Percentiles rank a stretch among this genome's conserved stretches.
These are phyloP conservation scores for Drosophila ercepeae DNA, from an alignment of 1,140 invertebrate genomes.

Conservation along the genomic window DNA sequence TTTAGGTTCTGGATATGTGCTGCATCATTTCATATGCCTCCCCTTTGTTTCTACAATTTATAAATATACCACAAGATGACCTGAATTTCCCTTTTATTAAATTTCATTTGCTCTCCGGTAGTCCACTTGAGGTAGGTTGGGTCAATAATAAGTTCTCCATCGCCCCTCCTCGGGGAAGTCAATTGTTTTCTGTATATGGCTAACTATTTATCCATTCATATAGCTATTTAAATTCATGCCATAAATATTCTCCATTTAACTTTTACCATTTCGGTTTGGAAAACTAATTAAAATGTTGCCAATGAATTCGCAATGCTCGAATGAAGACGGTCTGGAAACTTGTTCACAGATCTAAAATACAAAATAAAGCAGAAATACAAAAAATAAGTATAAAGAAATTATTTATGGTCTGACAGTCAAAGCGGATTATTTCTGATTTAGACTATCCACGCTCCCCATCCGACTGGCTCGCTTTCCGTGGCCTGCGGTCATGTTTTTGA, in stretches of 20 bases:
- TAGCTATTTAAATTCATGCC: conserved; percentile 28
- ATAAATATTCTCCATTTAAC: conserved; percentile 43
- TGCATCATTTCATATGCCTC: no score
- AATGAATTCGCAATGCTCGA: conserved; percentile 41
- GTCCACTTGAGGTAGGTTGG: conserved; percentile 53
- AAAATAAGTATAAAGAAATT: conserved; percentile 40
- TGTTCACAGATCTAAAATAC: conserved; percentile 42
- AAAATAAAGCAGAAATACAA: conserved; percentile 14
- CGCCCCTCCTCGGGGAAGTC: conserved; percentile 17
- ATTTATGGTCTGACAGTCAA: conserved; percentile 59
- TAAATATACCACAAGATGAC: conserved; percentile 43
- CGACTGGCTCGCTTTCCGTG: conserved; percentile 17
- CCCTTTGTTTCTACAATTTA: conserved; percentile 8
- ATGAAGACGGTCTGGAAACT: conserved; percentile 39
- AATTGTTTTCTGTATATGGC: conserved; percentile 26
- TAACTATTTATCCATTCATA: conserved; percentile 27
- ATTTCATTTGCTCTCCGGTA: conserved; percentile 8
- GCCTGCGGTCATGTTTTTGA: conserved; percentile 17
- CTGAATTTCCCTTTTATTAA: conserved; percentile 18
- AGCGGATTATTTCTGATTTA: conserved; percentile 75
- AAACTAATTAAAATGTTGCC: conserved; percentile 67
- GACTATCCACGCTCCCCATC: conserved; percentile 56
- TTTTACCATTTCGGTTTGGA: conserved; percentile 49
- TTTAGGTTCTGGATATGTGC: conserved; percentile 9
- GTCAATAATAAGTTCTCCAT: conserved; percentile 7